Percentiles rank a stretch among this genome's conserved stretches.
Evolutionary conservation across 2,113 vertebrate species (phyloP).

Genomic region (Pelecanoides urinatrix): DNA sequence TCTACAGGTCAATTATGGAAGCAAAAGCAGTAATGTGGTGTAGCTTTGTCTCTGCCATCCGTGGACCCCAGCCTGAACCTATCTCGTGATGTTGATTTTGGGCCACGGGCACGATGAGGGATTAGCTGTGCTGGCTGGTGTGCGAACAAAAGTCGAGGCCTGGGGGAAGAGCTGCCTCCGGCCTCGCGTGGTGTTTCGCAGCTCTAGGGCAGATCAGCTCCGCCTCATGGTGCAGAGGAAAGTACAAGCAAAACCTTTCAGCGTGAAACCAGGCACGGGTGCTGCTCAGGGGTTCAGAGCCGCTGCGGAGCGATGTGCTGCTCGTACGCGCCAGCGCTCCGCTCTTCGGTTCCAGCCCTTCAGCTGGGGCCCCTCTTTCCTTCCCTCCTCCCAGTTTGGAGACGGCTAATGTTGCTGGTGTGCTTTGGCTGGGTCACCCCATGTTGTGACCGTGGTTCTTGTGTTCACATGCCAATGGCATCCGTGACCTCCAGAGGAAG

Average conservation of each 20-base stretch:
- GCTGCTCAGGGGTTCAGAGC: accelerated
- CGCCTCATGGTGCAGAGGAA: not conserved
- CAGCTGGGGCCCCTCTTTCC: not conserved
- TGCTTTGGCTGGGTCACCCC: not conserved
- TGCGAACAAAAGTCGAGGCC: not conserved
- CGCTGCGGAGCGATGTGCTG: accelerated
- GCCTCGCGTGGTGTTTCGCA: not conserved
- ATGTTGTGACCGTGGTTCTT: not conserved
- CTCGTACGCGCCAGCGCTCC: accelerated
- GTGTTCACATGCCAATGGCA: accelerated
- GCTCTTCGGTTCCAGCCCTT: not conserved
- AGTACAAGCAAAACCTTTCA: not conserved
- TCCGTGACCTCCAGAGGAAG: not conserved
- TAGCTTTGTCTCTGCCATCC: not conserved
- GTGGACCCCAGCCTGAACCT: not conserved
- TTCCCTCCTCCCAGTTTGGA: not conserved
- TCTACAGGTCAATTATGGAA: conserved; percentile 26
- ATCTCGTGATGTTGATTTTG: not conserved
- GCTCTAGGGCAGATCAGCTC: not conserved
- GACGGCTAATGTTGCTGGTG: accelerated
- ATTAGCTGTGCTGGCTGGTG: not conserved
- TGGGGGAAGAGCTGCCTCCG: not conserved
- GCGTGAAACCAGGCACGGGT: accelerated
- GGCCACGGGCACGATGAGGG: not conserved
- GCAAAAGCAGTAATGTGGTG: not conserved